These are phyloP conservation scores for Mellivora capensis DNA, from an alignment of 2,113 vertebrate genomes.

Conservation along the genomic window DNA sequence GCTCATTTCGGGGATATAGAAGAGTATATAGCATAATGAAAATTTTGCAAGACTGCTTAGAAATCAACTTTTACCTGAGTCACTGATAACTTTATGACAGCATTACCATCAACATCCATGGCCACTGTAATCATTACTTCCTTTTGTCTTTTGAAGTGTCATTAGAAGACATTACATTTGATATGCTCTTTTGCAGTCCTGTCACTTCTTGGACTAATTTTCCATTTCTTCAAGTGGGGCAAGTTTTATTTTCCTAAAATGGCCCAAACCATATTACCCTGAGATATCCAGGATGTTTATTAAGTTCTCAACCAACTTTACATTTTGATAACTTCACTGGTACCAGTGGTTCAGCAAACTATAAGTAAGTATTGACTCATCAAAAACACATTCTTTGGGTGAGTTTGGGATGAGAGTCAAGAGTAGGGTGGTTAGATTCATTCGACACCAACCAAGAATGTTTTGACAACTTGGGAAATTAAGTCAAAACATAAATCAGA, in stretches of 20 bases:
- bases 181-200: not conserved
- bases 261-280: not conserved
- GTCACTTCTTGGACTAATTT: not conserved
- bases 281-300: slow-evolving; percentile 6
- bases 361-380: not conserved
- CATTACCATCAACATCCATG: not conserved
- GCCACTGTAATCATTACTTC: not conserved
- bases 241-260: not conserved
- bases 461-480: slow-evolving; percentile 18
- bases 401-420: not conserved
- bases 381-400: not conserved
- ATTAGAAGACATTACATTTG: not conserved
- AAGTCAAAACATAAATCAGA: not conserved
- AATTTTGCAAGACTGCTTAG: not conserved
- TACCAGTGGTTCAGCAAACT: not conserved
- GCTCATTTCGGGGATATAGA: not conserved
- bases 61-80: not conserved
- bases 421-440: not conserved
- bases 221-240: not conserved
- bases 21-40: not conserved
- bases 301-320: slow-evolving; percentile 37
- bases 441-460: not conserved
- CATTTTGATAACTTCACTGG: slow-evolving; percentile 32
- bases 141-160: not conserved
- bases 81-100: not conserved